Conservation (phyloP, 2,113 vertebrate species). For the Eubucco bourcierii region DNA sequence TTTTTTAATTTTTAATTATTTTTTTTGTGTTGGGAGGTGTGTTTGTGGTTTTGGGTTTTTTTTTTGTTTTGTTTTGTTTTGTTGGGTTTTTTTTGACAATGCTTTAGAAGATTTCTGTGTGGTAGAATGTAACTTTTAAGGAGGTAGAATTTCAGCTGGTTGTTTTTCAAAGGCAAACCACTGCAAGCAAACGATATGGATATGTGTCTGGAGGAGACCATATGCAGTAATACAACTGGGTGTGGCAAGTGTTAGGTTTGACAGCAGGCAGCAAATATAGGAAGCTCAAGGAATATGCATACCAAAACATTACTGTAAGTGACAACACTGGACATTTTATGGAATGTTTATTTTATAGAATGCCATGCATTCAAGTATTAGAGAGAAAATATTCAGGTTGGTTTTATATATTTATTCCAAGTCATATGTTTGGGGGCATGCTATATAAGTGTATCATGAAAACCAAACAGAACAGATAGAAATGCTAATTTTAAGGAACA, state of each 20-base stretch:
- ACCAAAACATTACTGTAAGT: neutral
- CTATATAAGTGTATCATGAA: neutral
- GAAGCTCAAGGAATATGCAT: neutral
- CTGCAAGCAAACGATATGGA: neutral
- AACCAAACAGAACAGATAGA: neutral
- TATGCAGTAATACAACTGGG: neutral
- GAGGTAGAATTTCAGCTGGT: neutral
- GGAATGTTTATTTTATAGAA: too few species aligned
- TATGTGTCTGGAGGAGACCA: neutral
- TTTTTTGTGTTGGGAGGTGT: too few species aligned
- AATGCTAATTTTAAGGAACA: neutral
- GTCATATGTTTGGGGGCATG: neutral
- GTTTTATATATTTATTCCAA: neutral
- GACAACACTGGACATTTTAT: neutral
- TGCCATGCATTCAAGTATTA: neutral
- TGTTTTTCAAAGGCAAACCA: neutral
- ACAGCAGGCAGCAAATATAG: neutral
- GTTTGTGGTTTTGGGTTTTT: too few species aligned
- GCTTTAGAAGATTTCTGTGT: neutral
- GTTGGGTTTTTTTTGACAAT: neutral
- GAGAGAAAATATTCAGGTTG: neutral
- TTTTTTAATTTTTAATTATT: too few species aligned
- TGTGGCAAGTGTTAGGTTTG: neutral
- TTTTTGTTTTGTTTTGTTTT: too few species aligned
- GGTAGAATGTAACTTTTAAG: neutral